These are phyloP conservation scores for Psammodynastes pulverulentus DNA, from an alignment of 2,113 vertebrate species.

Conservation along the genomic window DNA sequence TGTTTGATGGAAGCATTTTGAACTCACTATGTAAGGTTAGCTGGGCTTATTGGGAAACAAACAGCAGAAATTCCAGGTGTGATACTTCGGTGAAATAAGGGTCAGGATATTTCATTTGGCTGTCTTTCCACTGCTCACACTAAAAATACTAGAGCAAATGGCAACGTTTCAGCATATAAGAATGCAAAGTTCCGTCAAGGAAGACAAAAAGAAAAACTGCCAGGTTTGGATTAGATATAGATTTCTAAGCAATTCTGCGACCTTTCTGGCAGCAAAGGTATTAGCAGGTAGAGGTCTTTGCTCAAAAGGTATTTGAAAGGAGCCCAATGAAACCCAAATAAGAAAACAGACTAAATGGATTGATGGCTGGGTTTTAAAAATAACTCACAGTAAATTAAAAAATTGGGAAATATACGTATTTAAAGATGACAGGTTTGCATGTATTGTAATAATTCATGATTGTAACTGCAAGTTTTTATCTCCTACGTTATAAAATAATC, in stretches of 20 bases:
- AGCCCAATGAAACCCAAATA: conserved; percentile 41
- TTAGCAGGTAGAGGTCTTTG: conserved; percentile 45
- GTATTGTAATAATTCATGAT: conserved; percentile 59
- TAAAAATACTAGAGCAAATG: conserved; percentile 62
- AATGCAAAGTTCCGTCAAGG: conserved; percentile 57
- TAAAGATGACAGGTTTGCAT: conserved; percentile 63
- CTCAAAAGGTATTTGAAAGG: conserved; percentile 39
- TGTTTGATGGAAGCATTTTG: conserved; percentile 57
- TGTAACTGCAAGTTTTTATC: conserved; percentile 56
- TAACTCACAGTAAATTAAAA: conserved; percentile 58
- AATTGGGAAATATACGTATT: conserved; percentile 69
- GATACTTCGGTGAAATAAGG: conserved; percentile 55
- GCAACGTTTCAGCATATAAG: conserved; percentile 59
- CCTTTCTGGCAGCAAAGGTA: conserved; percentile 50
- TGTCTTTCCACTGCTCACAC: conserved; percentile 52
- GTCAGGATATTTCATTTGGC: conserved; percentile 45
- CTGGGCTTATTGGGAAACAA: conserved; percentile 39
- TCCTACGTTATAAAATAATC: conserved; percentile 66
- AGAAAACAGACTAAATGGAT: conserved; percentile 46
- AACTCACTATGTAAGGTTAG: conserved; percentile 60
- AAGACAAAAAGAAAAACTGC: conserved; percentile 54
- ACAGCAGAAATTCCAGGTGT: conserved; percentile 59
- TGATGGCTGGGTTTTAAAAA: conserved; percentile 28
- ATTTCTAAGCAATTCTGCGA: conserved; percentile 55
- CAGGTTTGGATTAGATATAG: conserved; percentile 55